Evolutionary conservation across 2,888 invertebrate genomes (phyloP), one percentile per base, ranked within the genome.

Genomic region (Ceratothoa steindachneri): DNA sequence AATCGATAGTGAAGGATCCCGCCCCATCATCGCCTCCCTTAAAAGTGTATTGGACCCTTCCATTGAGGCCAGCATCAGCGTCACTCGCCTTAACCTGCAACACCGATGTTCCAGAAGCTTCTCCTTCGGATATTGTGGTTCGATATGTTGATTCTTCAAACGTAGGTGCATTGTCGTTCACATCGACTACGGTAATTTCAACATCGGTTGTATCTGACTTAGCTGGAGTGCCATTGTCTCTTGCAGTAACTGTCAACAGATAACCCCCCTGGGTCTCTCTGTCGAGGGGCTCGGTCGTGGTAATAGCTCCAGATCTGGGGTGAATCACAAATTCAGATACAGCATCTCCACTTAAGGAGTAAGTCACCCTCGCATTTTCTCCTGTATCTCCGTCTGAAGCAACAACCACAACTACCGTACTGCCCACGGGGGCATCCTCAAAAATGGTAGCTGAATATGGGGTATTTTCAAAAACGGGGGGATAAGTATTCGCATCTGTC

Each of bases 151-250:
- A 88, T 77, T 91, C 90, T 81, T 91, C 91, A 84, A 97, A 97
- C 0, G 89, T 87, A 0, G 97, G 97, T 3, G 92, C 89, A 83
- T 97, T 96, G 83, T 99, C 98, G 83, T 99, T 99, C 0, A 97
- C 94, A 83, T 99, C 99, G 0, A 92, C 91, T 0, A 99, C 91
- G 0, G 93, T 91, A 81, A 99, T 94, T 84, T 97, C 96, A 0
- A 99, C 92, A 82, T 96, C 95, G 0, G 97, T 97, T 0, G 95
- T 95, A 83, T 97, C 97, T 0, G 93, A 92, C 19, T 95, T 85
- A 0, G 95, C 90, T 0, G 97, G 97, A 52, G 89, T 89, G 0
- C 98, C 98, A 0, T 95, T 94, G 84, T 98, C 98, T 78, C 90
- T 89, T 0, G 97, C 98, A 0, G 93, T 95, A 1, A 98, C 95